Conservation (phyloP, 2,113 vertebrate species). For the Aix galericulata region DNA sequence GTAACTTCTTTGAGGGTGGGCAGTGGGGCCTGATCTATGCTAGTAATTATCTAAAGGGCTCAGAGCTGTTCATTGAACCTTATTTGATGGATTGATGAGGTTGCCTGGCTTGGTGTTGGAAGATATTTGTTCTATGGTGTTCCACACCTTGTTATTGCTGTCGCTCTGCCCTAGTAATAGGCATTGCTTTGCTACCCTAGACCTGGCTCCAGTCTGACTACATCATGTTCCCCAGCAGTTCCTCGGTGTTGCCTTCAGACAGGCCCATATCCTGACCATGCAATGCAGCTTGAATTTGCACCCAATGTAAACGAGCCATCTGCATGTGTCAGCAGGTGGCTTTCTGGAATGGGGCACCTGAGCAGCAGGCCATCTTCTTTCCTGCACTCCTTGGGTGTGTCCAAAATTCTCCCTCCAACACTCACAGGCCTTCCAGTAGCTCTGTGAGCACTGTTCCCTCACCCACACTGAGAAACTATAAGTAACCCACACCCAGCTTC, state of each 20-base stretch:
- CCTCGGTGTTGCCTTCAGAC: not conserved
- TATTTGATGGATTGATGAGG: not conserved
- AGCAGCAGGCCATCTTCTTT: not conserved
- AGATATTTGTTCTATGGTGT: not conserved
- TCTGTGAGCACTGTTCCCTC: not conserved
- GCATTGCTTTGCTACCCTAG: no score
- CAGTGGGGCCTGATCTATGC: not conserved
- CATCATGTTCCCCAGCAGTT: not conserved
- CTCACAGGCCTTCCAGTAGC: not conserved
- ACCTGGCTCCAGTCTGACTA: not conserved
- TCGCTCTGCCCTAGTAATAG: not conserved
- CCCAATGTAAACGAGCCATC: not conserved
- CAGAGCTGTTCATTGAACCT: not conserved
- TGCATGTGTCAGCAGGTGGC: not conserved
- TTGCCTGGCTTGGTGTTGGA: not conserved
- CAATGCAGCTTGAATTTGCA: rapidly evolving
- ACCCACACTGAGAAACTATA: not conserved
- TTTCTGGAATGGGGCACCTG: not conserved
- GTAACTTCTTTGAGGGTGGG: not conserved
- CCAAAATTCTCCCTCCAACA: not conserved
- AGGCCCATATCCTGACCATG: rapidly evolving
- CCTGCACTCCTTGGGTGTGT: not conserved
- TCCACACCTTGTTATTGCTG: not conserved
- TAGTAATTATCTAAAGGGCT: not conserved
- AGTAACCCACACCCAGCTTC: not conserved